Evolutionary conservation across 1,140 invertebrate species (phyloP).

Genomic region (Drosophila erecta): DNA sequence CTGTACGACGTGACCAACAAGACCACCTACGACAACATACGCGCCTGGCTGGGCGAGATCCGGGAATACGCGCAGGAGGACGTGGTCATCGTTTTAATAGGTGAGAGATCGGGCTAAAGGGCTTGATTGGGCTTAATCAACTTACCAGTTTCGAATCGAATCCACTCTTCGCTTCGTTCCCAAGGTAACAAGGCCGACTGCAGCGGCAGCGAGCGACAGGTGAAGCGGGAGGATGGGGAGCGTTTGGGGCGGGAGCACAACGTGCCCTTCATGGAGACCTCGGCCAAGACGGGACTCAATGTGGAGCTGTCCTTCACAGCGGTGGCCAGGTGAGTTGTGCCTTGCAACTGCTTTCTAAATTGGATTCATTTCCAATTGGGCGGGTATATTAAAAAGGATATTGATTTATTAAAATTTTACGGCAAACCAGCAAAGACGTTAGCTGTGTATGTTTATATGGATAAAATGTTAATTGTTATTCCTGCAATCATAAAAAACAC

Average conservation of each 20-base stretch:
- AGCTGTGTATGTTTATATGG: too few relatives aligned
- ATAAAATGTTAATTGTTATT: too few relatives aligned
- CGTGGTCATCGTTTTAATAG: slow-evolving; percentile 95
- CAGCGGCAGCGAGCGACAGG: slow-evolving; percentile 89
- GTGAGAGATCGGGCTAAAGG: slow-evolving; percentile 86
- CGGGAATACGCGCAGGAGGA: slow-evolving; percentile 93
- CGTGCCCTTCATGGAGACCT: slow-evolving; percentile 95
- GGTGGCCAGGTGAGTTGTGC: slow-evolving; percentile 87
- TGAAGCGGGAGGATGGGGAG: slow-evolving; percentile 92
- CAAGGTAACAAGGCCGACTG: slow-evolving; percentile 94
- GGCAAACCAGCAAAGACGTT: too few relatives aligned
- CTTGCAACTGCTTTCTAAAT: background rate
- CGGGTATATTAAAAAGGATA: too few relatives aligned
- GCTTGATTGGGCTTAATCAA: slow-evolving; percentile 50
- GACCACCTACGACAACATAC: slow-evolving; percentile 94
- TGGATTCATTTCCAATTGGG: too few relatives aligned
- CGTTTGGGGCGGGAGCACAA: slow-evolving; percentile 92
- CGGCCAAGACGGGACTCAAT: slow-evolving; percentile 93
- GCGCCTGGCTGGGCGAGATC: slow-evolving; percentile 95
- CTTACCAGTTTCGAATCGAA: slow-evolving; percentile 41
- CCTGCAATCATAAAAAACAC: too few relatives aligned
- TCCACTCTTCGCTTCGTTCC: slow-evolving; percentile 1
- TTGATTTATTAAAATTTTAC: too few relatives aligned
- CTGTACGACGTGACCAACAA: slow-evolving; percentile 97
- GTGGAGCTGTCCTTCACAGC: slow-evolving; percentile 93